A percentile compares a stretch with the other conserved stretches of the same genome.
These are phyloP conservation scores for Noturus placidus DNA, from an alignment of 2,113 vertebrate species.

Conservation along the genomic window DNA sequence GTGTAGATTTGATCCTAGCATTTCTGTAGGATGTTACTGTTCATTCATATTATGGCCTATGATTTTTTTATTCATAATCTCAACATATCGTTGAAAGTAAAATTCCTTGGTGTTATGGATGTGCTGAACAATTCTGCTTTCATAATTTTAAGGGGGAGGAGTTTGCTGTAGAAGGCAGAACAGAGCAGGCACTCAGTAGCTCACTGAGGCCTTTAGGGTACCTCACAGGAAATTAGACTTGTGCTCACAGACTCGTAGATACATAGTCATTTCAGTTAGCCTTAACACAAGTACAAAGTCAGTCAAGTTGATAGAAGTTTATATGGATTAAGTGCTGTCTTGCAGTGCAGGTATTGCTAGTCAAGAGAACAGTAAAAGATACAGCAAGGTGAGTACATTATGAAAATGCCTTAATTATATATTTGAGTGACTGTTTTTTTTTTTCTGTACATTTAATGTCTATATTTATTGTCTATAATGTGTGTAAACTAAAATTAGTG, in stretches of 20 bases:
- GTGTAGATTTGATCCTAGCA: neutral
- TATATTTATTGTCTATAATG: neutral
- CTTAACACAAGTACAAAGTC: neutral
- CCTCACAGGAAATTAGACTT: constrained; percentile 15
- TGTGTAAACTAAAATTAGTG: neutral
- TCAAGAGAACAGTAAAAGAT: neutral
- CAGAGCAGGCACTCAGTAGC: constrained; percentile 41
- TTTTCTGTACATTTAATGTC: neutral
- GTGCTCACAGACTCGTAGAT: neutral
- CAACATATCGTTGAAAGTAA: neutral
- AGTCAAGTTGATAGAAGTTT: neutral
- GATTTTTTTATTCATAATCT: neutral
- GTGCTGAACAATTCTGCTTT: constrained; percentile 39
- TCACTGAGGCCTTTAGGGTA: constrained; percentile 8
- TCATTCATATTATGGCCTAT: neutral
- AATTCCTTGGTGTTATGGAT: neutral
- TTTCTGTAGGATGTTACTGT: neutral
- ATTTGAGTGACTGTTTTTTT: neutral
- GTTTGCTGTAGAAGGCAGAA: constrained; percentile 24
- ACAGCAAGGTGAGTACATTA: neutral
- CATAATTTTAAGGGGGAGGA: constrained; percentile 37
- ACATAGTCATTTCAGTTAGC: neutral
- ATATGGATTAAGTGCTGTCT: neutral
- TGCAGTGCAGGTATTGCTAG: neutral
- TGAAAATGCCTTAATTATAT: neutral